Evolutionary conservation across 2,797 vertebrate genomes (phyloP).

Genomic region (Avahi laniger): DNA sequence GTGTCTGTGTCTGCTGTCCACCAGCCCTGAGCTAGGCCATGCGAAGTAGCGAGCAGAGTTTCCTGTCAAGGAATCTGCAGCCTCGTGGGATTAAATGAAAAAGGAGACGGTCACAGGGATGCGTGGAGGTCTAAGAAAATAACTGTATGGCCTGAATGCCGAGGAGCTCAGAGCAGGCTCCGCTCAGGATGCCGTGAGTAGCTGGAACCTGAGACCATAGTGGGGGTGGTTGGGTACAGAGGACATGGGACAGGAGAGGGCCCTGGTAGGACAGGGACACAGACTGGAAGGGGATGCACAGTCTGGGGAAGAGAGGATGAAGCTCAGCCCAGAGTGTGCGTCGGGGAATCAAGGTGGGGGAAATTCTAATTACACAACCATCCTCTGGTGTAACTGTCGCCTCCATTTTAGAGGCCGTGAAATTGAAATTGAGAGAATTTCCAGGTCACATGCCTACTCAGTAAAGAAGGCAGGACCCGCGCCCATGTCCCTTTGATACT

Average conservation of each 20-base stretch:
- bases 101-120: no score
- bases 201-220: neutral
- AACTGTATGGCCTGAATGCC: accelerated
- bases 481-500: neutral
- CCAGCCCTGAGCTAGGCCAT: accelerated
- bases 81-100: neutral
- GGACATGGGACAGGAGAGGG: accelerated
- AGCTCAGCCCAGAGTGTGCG: accelerated
- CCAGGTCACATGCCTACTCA: neutral
- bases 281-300: accelerated
- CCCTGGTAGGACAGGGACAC: no score
- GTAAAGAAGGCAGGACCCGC: neutral
- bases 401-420: neutral
- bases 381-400: neutral
- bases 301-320: no score
- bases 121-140: accelerated
- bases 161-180: neutral
- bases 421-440: neutral
- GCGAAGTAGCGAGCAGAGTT: accelerated
- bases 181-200: accelerated
- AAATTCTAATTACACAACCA: no score
- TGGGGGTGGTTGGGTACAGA: neutral
- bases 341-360: neutral
- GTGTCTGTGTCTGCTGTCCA: neutral
- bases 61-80: no score